Conservation (phyloP, 2,113 vertebrate species). For the Actinemys pallida region DNA sequence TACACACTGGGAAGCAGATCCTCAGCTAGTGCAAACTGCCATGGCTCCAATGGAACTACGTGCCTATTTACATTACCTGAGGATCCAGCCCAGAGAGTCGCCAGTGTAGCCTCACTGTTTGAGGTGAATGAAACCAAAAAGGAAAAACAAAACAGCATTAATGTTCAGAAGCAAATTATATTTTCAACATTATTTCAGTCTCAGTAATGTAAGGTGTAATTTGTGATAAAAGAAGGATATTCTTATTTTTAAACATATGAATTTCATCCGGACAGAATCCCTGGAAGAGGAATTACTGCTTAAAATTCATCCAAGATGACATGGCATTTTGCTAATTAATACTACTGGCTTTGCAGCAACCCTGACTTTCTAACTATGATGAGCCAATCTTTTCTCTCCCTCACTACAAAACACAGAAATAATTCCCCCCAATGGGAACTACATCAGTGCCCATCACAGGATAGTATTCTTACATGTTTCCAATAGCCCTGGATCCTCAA, state of each 20-base stretch:
- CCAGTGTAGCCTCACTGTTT: not conserved
- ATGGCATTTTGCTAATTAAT: not conserved
- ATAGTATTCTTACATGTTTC: not conserved
- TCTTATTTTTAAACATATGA: not conserved
- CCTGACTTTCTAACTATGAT: not conserved
- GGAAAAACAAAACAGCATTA: not conserved
- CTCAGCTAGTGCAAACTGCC: not conserved
- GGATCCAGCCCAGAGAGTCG: not conserved
- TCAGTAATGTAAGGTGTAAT: not conserved
- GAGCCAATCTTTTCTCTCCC: not conserved
- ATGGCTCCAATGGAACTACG: not conserved
- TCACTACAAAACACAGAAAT: not conserved
- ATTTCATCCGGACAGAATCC: not conserved
- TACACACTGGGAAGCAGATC: not conserved
- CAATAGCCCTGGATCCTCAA: not conserved
- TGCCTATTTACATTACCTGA: not conserved
- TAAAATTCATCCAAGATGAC: accelerated
- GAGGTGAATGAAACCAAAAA: not conserved
- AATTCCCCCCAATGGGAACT: not conserved
- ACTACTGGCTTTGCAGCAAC: not conserved
- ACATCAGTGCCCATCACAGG: not conserved
- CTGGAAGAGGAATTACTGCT: not conserved
- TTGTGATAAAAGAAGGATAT: not conserved
- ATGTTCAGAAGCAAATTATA: not conserved
- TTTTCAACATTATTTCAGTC: not conserved